phyloP scores from a whole-genome alignment of 2,888 invertebrate genomes.

The Agrochola lychnidis region DNA sequence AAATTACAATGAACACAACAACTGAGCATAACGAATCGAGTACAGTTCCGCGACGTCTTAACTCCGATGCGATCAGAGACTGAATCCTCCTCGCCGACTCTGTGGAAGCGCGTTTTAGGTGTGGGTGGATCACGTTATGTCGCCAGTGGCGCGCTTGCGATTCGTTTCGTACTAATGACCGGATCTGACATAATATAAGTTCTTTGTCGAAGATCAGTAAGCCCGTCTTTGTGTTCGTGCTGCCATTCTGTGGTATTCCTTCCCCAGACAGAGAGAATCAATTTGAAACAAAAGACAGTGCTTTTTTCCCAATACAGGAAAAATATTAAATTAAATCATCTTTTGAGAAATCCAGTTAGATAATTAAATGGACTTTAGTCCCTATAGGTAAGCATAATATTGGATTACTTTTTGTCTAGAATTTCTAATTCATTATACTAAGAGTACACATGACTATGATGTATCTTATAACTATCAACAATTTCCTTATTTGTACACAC shows the following conservation, averaged over 20 bases:
- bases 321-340: neutral
- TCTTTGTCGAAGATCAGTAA: neutral
- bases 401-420: neutral
- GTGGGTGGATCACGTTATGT: too few relatives aligned
- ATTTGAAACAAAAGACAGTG: neutral
- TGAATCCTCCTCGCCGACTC: too few relatives aligned
- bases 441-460: neutral
- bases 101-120: too few relatives aligned
- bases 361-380: neutral
- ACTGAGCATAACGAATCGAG: too few relatives aligned
- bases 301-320: too few relatives aligned
- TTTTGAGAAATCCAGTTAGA: neutral
- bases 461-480: neutral
- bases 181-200: too few relatives aligned
- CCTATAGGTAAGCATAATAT: neutral
- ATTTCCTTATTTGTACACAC: constrained; percentile 16
- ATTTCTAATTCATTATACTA: neutral
- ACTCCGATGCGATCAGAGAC: too few relatives aligned
- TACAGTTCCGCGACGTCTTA: too few relatives aligned
- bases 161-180: too few relatives aligned
- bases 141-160: too few relatives aligned
- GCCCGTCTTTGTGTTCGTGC: neutral
- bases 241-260: too few relatives aligned
- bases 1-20: too few relatives aligned
- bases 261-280: neutral